These are phyloP conservation scores for Steinernema feltiae DNA, from an alignment of 1,140 invertebrate genomes.

Conservation along the genomic window DNA sequence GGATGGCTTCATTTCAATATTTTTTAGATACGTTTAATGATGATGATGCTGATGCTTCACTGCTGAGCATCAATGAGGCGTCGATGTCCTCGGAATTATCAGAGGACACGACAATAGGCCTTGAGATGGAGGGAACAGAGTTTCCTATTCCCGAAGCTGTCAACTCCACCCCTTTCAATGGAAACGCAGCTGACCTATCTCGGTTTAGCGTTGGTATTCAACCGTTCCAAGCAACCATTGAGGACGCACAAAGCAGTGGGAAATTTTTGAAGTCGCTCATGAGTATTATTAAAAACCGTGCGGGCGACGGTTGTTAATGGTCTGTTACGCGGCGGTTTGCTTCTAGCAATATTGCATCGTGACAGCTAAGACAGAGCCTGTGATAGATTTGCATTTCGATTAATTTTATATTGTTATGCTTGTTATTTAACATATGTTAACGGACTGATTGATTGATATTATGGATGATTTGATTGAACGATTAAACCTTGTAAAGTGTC, in stretches of 20 bases:
- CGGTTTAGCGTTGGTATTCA: background rate
- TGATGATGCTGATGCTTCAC: background rate
- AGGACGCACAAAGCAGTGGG: background rate
- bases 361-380: no score
- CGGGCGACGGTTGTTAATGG: background rate
- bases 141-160: background rate
- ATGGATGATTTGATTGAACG: no score
- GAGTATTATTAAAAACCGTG: background rate
- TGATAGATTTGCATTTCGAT: no score
- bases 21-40: background rate
- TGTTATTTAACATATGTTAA: no score
- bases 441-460: no score
- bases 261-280: background rate
- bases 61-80: slow-evolving; percentile 1
- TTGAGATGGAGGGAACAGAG: background rate
- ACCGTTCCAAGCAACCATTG: background rate
- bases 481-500: no score
- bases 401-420: no score
- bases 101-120: background rate
- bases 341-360: no score
- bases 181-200: background rate
- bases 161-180: background rate
- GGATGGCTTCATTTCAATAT: background rate
- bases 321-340: no score
- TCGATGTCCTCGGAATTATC: background rate